Evolutionary conservation across 2,113 vertebrate genomes (phyloP), one percentile per base, ranked within the genome.

Genomic region (Isurus oxyrinchus): DNA sequence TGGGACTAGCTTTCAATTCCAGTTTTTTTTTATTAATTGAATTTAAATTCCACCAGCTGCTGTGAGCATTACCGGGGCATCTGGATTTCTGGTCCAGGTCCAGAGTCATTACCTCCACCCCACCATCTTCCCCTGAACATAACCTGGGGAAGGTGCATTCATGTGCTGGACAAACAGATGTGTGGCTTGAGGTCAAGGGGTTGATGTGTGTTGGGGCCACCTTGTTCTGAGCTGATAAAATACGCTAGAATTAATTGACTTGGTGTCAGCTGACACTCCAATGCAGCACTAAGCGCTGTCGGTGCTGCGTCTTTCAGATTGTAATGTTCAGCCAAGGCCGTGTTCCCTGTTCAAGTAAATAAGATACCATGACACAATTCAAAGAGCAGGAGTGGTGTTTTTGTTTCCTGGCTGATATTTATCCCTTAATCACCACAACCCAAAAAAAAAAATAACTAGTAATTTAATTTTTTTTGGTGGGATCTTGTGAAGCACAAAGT

Each of bases 311-410:
- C 79, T 13, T 81, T n/a, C 79, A 19, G 79, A 81, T 81, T 14
- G 40, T 72, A n/a, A 40, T 5, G 79, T 81, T 81, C 63, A 61
- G 96, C 96, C n/a, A 87, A 25, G 49, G 96, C 13, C 2, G 84
- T 2, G 8, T 0, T 0, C 55, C 2, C 91, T 2, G 8, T 0
- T 0, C 55, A 35, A 84, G 79, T 84, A 5, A 14, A 84, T 44
- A 81, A 81, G 79, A 44, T 5, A 49, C 5, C 19, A 23, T 23
- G 40, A 21, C 40, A 21, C n/a, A 3, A 81, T 81, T 81, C 31
- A 14, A 13, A n/a, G 35, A 14, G 6, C 3, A 35, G 8, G 7
- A 2, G 10, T 35, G 35, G 76, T n/a, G 10, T 23, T 6, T 49
- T 49, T 93, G 0, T 0, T 96, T 86, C 94, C 61, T 3, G 2